Base-by-base conservation (phyloP, 1,140 invertebrate genomes). In the Leptinotarsa undecemlineata region DNA sequence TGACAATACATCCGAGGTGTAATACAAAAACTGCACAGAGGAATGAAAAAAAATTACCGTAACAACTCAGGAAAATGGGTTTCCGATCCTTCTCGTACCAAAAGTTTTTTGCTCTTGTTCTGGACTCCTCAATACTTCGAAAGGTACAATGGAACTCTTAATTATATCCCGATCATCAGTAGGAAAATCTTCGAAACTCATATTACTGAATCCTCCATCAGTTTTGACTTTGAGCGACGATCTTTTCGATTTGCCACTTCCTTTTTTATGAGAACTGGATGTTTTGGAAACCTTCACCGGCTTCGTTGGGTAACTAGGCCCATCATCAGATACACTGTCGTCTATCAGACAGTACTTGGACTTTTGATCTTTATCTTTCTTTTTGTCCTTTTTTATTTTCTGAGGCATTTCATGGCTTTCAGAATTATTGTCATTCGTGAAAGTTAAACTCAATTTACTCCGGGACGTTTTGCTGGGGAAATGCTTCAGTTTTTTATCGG, bases 111-210 rank as follows among this genome's bases (percentile, higher is more conserved):
- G 90, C 2, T 88, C 87, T 74, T 91, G 90, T 21, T 85, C 80
- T 4, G 87, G 78, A 84, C 82, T 87, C 79, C 90, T 85, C 11
- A 92, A 86, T 3, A 92, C 91, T 79, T 92, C 91, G 76, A 91
- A 92, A 3, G 90, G 89, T 33, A 88, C 85, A n/a, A 88, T 77
- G 48, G 77, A 78, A 23, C 74, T 81, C 1, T 80, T 68, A 13
- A 82, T 80, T 70, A 81, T 83, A 47, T 87, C 86, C 19, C 85
- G 82, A 71, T 92, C 90, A 76, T 92, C 92, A 21, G 90, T 91
- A 2, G 91, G 90, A 79, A 92, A 92, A 83, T 94, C 92, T 83
- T 93, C 92, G 78, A 94, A 94, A 79, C 92, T 93, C 91, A 93
- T 91, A 79, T 94, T 94, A 77, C 90, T 92, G 76, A 94, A 92